phyloP scores from a whole-genome alignment of 2,888 invertebrate genomes.

The Cremastinae sp. region DNA sequence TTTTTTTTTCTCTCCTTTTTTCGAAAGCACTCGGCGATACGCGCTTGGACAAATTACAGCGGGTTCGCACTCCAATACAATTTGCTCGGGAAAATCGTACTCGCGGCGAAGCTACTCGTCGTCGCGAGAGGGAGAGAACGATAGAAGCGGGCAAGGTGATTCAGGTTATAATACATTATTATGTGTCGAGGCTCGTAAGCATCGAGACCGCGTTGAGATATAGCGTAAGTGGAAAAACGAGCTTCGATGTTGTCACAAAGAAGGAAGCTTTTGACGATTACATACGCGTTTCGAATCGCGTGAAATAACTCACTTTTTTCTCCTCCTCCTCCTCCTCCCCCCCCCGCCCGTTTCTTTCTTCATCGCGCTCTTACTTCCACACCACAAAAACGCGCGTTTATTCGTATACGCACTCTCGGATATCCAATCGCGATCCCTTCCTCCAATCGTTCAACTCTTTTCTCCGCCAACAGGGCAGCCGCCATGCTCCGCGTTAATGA shows the following conservation, averaged over 20 bases:
- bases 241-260: constrained; percentile 46
- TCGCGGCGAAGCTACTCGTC: constrained; percentile 6
- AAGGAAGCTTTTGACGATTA: constrained; percentile 35
- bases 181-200: constrained; percentile 32
- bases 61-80: constrained; percentile 4
- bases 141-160: constrained; percentile 27
- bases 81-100: constrained; percentile 2
- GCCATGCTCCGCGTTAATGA: no score
- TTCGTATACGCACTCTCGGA: background rate
- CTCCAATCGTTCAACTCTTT: background rate
- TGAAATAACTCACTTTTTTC: constrained; percentile 49
- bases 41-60: constrained; percentile 49
- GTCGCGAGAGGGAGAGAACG: background rate
- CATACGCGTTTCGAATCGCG: constrained; percentile 3
- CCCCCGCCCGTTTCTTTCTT: constrained; percentile 8
- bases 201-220: constrained; percentile 26
- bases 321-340: background rate
- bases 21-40: constrained; percentile 40
- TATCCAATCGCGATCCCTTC: background rate
- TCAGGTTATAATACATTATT: constrained; percentile 57
- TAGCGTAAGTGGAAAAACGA: constrained; percentile 51
- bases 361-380: background rate
- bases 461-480: no score
- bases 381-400: background rate
- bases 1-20: no score